Evolutionary conservation across 2,113 vertebrate genomes (phyloP).

Genomic region (Semicossyphus pulcher): DNA sequence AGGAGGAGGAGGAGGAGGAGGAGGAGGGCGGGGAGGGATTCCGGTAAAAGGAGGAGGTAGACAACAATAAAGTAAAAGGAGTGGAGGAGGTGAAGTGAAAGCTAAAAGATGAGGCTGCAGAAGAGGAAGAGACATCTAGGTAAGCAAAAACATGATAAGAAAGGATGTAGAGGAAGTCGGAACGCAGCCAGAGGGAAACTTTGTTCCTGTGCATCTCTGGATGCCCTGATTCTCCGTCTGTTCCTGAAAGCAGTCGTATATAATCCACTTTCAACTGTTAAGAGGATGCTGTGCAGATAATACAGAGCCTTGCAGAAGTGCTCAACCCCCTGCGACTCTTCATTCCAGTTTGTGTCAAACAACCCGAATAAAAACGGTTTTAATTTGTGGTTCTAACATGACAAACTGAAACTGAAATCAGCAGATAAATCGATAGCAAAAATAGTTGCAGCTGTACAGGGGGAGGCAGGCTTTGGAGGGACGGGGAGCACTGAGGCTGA

Average conservation of each 20-base stretch:
- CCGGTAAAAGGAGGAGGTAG: constrained; percentile 7
- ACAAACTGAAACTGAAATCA: no score
- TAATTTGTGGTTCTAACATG: no score
- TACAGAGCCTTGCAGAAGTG: constrained; percentile 1
- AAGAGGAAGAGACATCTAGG: background rate
- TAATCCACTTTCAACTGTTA: constrained; percentile 26
- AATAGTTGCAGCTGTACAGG: background rate
- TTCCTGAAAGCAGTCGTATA: constrained; percentile 25
- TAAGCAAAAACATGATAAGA: background rate
- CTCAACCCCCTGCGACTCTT: no score
- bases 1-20: background rate
- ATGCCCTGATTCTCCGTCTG: no score
- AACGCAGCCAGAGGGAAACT: constrained; percentile 17
- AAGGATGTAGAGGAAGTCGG: background rate
- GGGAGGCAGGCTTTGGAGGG: background rate
- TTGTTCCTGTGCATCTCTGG: constrained; percentile 2
- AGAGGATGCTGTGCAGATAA: constrained; percentile 11
- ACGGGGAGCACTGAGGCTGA: background rate
- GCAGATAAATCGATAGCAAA: background rate
- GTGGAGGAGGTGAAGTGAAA: background rate
- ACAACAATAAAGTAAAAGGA: constrained; percentile 1
- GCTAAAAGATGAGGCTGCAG: constrained; percentile 2
- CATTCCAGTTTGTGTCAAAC: no score
- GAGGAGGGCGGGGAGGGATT: constrained; percentile 4
- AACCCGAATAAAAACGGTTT: no score